Evolutionary conservation across 2,888 invertebrate genomes (phyloP).

Genomic region (Ennomos quercinarius): DNA sequence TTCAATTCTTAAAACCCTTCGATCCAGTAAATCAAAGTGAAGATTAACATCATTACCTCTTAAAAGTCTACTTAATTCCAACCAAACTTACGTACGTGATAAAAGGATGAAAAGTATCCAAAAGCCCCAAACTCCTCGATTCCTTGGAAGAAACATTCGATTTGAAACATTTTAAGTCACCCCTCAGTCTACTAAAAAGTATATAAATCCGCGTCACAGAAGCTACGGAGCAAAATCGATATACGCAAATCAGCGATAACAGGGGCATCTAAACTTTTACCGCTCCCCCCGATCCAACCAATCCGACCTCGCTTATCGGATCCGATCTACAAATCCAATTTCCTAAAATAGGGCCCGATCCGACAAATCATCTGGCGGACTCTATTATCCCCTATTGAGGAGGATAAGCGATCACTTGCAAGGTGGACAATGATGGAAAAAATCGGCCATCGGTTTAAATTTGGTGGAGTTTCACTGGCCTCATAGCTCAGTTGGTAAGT

Average conservation of each 20-base stretch:
- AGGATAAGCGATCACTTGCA: constrained; percentile 57
- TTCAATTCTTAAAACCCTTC: too few relatives aligned
- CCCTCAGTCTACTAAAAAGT: constrained; percentile 42
- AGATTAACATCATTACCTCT: constrained; percentile 24
- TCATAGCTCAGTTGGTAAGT: too few relatives aligned
- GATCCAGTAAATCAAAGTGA: not conserved
- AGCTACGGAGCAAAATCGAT: constrained; percentile 66
- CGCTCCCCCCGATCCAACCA: constrained; percentile 53
- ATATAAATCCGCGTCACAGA: constrained; percentile 63
- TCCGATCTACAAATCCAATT: constrained; percentile 86
- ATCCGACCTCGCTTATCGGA: constrained; percentile 68
- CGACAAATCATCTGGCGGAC: constrained; percentile 82
- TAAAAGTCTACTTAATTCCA: constrained; percentile 19
- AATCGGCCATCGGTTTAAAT: constrained; percentile 32
- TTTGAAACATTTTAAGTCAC: constrained; percentile 25
- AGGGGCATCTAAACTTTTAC: constrained; percentile 71
- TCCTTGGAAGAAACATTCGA: not conserved
- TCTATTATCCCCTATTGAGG: constrained; percentile 52
- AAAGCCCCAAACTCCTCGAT: constrained; percentile 15
- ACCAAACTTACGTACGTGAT: constrained; percentile 12
- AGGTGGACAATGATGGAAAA: constrained; percentile 46
- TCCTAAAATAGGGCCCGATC: constrained; percentile 85
- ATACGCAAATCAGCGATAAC: constrained; percentile 83
- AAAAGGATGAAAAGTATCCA: constrained; percentile 18
- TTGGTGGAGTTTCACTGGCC: constrained; percentile 9